phyloP scores from a whole-genome alignment of 1,140 invertebrate species.

The Tyrophagus putrescentiae region DNA sequence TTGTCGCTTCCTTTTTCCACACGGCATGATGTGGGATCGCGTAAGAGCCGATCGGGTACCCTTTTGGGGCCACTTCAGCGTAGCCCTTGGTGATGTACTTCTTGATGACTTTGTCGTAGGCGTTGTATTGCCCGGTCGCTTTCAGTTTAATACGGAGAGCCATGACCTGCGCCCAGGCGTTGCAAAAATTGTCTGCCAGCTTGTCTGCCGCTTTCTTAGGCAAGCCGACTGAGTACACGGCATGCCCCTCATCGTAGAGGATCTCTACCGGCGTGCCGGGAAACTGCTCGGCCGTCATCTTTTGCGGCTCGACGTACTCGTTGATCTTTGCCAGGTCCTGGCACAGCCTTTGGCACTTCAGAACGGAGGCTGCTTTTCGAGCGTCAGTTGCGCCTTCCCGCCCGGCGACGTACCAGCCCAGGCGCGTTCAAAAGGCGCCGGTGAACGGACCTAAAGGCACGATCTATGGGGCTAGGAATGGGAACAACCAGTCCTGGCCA shows the following conservation, averaged over 20 bases:
- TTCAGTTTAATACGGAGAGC: background rate
- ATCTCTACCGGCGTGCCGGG: no score
- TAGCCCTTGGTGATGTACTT: background rate
- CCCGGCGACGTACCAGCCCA: background rate
- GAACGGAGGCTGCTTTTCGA: background rate
- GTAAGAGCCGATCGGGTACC: background rate
- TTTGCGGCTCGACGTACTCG: background rate
- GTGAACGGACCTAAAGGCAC: background rate
- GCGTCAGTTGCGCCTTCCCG: background rate
- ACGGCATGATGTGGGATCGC: background rate
- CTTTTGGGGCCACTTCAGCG: background rate
- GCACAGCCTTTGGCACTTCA: background rate
- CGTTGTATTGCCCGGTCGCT: background rate
- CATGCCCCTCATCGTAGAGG: no score
- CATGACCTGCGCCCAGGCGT: background rate
- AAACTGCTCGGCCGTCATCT: background rate
- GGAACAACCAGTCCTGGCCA: background rate
- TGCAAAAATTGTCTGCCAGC: background rate
- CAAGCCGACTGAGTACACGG: no score
- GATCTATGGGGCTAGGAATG: background rate
- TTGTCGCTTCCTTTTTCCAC: background rate
- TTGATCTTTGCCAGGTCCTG: background rate
- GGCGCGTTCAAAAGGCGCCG: background rate
- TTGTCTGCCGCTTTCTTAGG: no score
- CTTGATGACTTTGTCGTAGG: background rate